These are phyloP conservation scores for Emydura subglobosa DNA, from an alignment of 2,113 vertebrate species.

Conservation along the genomic window DNA sequence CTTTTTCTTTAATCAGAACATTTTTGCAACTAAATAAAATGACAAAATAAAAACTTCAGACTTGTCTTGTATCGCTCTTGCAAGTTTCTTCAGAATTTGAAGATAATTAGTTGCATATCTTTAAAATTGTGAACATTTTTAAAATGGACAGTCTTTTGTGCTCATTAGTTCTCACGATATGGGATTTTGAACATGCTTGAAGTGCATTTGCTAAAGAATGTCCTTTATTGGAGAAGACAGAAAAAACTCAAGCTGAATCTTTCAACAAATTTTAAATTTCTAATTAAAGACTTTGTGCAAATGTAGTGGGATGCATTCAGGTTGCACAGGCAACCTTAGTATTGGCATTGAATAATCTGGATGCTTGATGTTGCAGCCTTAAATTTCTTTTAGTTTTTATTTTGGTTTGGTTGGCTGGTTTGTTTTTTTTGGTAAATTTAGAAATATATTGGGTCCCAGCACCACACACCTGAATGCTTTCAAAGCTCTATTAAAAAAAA, in stretches of 20 bases:
- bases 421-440: not conserved
- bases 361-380: not conserved
- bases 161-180: not conserved
- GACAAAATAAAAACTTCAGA: not conserved
- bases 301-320: not conserved
- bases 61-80: not conserved
- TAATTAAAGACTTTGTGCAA: not conserved
- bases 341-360: not conserved
- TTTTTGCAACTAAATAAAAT: not conserved
- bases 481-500: not conserved
- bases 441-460: not conserved
- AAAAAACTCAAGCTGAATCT: not conserved
- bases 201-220: not conserved
- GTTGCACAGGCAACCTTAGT: not conserved
- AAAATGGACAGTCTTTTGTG: not conserved
- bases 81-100: not conserved
- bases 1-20: not conserved
- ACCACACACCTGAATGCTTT: not conserved
- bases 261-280: not conserved
- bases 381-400: not conserved
- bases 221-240: not conserved
- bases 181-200: not conserved
- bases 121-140: not conserved
- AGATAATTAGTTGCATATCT: not conserved
- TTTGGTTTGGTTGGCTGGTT: too few relatives aligned